phyloP scores from a whole-genome alignment of 1,140 invertebrate species.

The Ostrea edulis region DNA sequence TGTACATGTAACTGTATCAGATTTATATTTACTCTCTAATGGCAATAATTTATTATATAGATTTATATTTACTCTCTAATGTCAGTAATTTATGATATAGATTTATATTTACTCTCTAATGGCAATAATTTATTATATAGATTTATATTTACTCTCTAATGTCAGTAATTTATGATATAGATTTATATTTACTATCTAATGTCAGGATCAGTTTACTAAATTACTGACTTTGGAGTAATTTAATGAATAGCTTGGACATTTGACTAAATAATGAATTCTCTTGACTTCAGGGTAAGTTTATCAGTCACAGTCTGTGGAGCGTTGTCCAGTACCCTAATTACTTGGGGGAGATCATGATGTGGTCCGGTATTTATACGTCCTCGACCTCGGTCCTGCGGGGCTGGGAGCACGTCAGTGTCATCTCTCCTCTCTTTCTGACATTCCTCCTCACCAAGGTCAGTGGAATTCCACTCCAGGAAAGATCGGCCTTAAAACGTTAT shows the following conservation, averaged over 20 bases:
- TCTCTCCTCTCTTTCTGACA: conserved; percentile 75
- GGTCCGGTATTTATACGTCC: conserved; percentile 93
- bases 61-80: no score
- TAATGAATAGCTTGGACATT: conserved; percentile 82
- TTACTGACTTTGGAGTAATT: no score
- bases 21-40: no score
- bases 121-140: no score
- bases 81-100: no score
- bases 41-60: no score
- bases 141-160: no score
- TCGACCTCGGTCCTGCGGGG: conserved; percentile 66
- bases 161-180: no score
- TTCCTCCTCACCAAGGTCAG: conserved; percentile 74
- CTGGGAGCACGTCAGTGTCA: conserved; percentile 72
- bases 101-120: no score
- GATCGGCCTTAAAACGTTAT: conserved; percentile 71
- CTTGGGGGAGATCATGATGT: conserved; percentile 95
- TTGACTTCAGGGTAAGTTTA: conserved; percentile 70
- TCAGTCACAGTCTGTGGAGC: conserved; percentile 87
- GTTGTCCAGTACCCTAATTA: conserved; percentile 96
- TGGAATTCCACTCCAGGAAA: conserved; percentile 76
- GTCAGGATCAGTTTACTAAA: no score
- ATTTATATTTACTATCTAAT: no score
- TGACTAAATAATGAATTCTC: neutral
- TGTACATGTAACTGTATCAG: no score